Evolutionary conservation across 2,888 invertebrate species (phyloP).

Genomic region (Drymonia ruficornis): DNA sequence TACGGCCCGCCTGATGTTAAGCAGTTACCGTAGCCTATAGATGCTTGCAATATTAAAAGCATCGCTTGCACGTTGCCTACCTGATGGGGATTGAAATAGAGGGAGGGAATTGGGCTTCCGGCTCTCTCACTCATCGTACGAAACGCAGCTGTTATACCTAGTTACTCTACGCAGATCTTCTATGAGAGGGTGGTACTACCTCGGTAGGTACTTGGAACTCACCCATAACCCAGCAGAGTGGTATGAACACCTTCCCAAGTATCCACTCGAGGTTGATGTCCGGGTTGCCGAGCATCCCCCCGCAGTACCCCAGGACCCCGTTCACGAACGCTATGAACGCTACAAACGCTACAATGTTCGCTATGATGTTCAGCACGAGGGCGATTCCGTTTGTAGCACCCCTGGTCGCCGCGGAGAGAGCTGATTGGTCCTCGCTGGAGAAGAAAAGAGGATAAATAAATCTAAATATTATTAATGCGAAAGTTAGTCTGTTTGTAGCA

Average conservation of each 20-base stretch:
- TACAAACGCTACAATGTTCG: constrained; percentile 96
- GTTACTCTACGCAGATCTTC: too few relatives aligned
- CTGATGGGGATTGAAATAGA: too few relatives aligned
- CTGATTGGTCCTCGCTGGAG: constrained; percentile 90
- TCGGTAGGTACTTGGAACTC: constrained; percentile 34
- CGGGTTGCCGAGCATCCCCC: constrained; percentile 89
- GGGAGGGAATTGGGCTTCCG: too few relatives aligned
- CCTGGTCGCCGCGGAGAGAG: constrained; percentile 95
- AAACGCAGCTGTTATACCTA: too few relatives aligned
- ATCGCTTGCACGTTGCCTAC: too few relatives aligned
- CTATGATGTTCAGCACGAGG: constrained; percentile 93
- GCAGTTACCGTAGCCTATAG: too few relatives aligned
- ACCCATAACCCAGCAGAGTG: constrained; percentile 95
- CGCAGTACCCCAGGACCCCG: constrained; percentile 92
- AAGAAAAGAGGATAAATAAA: background rate
- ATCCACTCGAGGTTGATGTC: constrained; percentile 88
- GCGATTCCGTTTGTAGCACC: constrained; percentile 93
- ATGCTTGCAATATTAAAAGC: too few relatives aligned
- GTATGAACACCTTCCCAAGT: constrained; percentile 95
- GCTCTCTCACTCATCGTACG: too few relatives aligned
- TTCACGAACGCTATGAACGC: constrained; percentile 94
- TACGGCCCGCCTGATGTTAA: too few relatives aligned
- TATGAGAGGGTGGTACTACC: too few relatives aligned
- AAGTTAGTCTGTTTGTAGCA: too few relatives aligned
- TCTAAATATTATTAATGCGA: too few relatives aligned